These are phyloP conservation scores for Brachyptera risi DNA, from an alignment of 2,888 invertebrate genomes.

Conservation along the genomic window DNA sequence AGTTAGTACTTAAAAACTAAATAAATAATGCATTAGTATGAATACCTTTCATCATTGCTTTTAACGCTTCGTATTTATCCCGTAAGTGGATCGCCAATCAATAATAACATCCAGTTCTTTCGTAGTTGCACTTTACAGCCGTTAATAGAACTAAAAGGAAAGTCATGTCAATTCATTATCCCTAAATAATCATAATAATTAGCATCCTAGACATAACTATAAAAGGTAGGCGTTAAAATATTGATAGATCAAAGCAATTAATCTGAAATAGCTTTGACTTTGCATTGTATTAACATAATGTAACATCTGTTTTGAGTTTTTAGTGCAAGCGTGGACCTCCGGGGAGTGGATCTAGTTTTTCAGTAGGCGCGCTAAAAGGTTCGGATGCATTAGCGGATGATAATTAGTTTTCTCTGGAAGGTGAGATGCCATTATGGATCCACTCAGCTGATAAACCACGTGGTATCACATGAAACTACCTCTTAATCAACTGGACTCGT, in stretches of 20 bases:
- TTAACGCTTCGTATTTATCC: too few species aligned
- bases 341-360: background rate
- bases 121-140: too few species aligned
- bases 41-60: too few species aligned
- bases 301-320: conserved; percentile 2
- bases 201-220: conserved; percentile 16
- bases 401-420: conserved; percentile 17
- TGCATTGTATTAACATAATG: background rate
- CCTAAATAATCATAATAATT: conserved; percentile 21
- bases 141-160: conserved; percentile 19
- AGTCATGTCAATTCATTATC: conserved; percentile 19
- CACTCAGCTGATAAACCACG: conserved; percentile 1
- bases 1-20: too few species aligned
- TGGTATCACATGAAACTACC: conserved; percentile 1
- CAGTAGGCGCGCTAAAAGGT: conserved; percentile 16
- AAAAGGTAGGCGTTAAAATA: conserved; percentile 15
- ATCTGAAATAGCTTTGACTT: conserved; percentile 17
- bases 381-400: conserved; percentile 16
- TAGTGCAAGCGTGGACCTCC: background rate
- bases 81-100: too few species aligned
- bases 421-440: conserved; percentile 10
- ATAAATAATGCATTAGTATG: too few species aligned
- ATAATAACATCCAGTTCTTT: too few species aligned
- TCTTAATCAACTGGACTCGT: conserved; percentile 13
- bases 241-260: conserved; percentile 21